Evolutionary conservation across 2,888 invertebrate species (phyloP).

Genomic region (Thera obeliscata): DNA sequence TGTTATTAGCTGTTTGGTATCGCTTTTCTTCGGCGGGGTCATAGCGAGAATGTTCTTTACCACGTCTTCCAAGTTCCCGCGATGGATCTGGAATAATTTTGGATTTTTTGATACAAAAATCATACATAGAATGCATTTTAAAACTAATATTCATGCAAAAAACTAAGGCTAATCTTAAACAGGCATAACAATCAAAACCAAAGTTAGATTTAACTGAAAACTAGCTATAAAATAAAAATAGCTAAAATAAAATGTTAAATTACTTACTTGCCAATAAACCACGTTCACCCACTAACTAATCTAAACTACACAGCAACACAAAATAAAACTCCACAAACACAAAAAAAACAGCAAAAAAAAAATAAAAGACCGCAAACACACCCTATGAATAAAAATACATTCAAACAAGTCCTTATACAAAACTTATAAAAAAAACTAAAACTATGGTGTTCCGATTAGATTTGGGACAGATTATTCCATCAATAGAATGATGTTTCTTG

Average conservation of each 20-base stretch:
- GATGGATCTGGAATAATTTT: slow-evolving; percentile 79
- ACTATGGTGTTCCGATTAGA: too few relatives aligned
- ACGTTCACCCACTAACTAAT: slow-evolving; percentile 34
- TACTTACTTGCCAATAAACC: slow-evolving; percentile 32
- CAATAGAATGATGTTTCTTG: too few relatives aligned
- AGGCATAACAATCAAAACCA: slow-evolving; percentile 25
- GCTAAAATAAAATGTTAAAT: slow-evolving; percentile 24
- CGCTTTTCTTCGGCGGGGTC: slow-evolving; percentile 71
- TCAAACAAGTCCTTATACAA: not conserved
- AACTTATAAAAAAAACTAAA: too few relatives aligned
- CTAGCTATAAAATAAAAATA: slow-evolving; percentile 15
- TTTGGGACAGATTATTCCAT: too few relatives aligned
- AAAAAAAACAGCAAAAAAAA: slow-evolving; percentile 8
- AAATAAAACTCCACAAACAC: slow-evolving; percentile 26
- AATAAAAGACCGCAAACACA: slow-evolving; percentile 15
- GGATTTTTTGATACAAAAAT: not conserved
- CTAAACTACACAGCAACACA: slow-evolving; percentile 37
- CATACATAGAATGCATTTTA: not conserved
- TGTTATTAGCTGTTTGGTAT: slow-evolving; percentile 55
- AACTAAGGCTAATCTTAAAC: not conserved
- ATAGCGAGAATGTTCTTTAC: slow-evolving; percentile 75
- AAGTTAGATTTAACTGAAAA: slow-evolving; percentile 10
- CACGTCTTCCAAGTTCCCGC: slow-evolving; percentile 81
- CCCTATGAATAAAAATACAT: slow-evolving; percentile 2
- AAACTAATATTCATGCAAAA: slow-evolving; percentile 2